phyloP scores from a whole-genome alignment of 2,113 vertebrate genomes.

The Caranx melampygus region DNA sequence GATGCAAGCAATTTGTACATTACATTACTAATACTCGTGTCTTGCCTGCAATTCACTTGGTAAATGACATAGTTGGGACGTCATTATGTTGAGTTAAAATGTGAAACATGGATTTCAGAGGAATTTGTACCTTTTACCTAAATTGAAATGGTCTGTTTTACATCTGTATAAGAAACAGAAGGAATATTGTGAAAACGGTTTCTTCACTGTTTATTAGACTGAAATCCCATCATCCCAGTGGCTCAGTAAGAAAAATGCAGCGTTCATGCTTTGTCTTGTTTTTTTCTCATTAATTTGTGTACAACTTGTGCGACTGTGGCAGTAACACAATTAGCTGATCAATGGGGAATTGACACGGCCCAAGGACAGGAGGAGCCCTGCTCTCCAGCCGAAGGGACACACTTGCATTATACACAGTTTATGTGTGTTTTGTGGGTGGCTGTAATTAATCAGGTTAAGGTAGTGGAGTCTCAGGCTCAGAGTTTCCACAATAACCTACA shows the following conservation, averaged over 20 bases:
- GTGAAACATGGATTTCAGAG: conserved; percentile 28
- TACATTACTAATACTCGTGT: conserved; percentile 36
- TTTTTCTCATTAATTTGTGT: background rate
- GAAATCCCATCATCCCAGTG: background rate
- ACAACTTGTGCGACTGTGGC: conserved; percentile 4
- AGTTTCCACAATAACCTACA: background rate
- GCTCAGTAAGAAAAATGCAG: background rate
- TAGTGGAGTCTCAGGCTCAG: background rate
- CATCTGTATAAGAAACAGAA: background rate
- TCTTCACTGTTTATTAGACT: background rate
- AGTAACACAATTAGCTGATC: conserved; percentile 1
- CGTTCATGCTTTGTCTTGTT: background rate
- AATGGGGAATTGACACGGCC: background rate
- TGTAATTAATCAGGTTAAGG: background rate
- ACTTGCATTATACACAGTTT: background rate
- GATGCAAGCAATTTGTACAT: conserved; percentile 70
- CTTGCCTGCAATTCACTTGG: conserved; percentile 31
- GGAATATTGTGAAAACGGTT: conserved; percentile 9
- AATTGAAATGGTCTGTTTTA: conserved; percentile 21
- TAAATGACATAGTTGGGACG: conserved; percentile 43
- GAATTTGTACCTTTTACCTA: conserved; percentile 43
- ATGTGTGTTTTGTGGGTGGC: background rate
- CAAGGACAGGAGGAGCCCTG: background rate
- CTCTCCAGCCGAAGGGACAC: background rate
- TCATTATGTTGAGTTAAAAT: conserved; percentile 30